Conservation (phyloP, 2,113 vertebrate genomes). For the Lutjanus erythropterus region DNA sequence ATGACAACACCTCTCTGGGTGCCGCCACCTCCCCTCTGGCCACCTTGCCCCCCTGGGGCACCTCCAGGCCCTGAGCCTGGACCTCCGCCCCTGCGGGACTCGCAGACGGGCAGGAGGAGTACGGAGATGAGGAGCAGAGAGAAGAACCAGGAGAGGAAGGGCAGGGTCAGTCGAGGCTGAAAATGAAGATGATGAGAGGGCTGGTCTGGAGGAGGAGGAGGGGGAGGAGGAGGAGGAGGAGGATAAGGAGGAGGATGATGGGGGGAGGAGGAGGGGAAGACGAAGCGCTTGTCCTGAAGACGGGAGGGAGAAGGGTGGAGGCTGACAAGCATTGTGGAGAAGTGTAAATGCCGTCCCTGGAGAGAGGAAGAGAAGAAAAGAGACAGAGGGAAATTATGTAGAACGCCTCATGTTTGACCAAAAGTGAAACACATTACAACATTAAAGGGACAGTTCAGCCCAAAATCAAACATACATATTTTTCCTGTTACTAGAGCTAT, state of each 20-base stretch:
- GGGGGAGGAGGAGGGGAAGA: constrained; percentile 54
- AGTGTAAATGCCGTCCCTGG: constrained; percentile 85
- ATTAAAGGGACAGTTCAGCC: background rate
- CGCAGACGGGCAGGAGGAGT: constrained; percentile 79
- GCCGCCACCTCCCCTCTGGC: constrained; percentile 62
- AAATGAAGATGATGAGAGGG: constrained; percentile 29
- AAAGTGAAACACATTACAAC: background rate
- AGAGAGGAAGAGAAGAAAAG: constrained; percentile 48
- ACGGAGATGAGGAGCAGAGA: constrained; percentile 66
- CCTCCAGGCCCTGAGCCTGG: constrained; percentile 66
- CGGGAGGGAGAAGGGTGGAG: constrained; percentile 80
- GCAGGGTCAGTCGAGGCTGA: constrained; percentile 54
- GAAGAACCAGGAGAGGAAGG: constrained; percentile 66
- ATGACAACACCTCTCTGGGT: constrained; percentile 77
- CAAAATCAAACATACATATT: too few species aligned
- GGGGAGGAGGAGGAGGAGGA: constrained; percentile 28
- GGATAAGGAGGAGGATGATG: constrained; percentile 25
- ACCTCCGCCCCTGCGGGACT: constrained; percentile 80
- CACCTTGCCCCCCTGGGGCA: constrained; percentile 58
- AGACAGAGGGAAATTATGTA: constrained; percentile 67
- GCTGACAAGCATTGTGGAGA: constrained; percentile 87
- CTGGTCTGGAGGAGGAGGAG: constrained; percentile 39
- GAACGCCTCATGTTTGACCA: constrained; percentile 40
- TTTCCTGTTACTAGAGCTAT: too few species aligned
- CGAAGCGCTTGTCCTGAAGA: constrained; percentile 77